Conservation (phyloP, 2,888 invertebrate genomes). For the Lacanobia oleracea region DNA sequence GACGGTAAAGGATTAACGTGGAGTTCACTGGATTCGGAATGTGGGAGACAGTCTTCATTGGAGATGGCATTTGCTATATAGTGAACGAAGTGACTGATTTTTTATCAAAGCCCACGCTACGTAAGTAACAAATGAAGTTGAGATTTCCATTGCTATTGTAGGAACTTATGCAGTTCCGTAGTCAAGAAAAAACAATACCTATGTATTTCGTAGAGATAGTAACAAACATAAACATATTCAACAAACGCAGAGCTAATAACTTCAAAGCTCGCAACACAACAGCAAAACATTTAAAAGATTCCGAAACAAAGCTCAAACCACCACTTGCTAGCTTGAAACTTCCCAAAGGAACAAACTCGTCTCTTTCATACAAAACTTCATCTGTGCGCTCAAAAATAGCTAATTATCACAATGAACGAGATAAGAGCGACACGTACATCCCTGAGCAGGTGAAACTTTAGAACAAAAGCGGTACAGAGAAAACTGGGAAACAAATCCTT, state of each 20-base stretch:
- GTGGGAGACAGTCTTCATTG: neutral
- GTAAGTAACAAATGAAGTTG: too few relatives aligned
- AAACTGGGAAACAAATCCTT: constrained; percentile 80
- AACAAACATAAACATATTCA: constrained; percentile 10
- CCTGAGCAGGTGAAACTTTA: constrained; percentile 77
- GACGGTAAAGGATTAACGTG: constrained; percentile 5
- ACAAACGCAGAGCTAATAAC: constrained; percentile 14
- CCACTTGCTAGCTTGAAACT: constrained; percentile 40
- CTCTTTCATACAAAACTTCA: constrained; percentile 46
- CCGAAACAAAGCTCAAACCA: constrained; percentile 37
- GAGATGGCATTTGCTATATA: constrained; percentile 4
- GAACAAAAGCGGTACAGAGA: constrained; percentile 76
- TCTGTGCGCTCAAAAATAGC: constrained; percentile 45
- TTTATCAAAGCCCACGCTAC: too few relatives aligned
- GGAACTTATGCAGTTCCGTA: too few relatives aligned
- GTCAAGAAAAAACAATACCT: neutral
- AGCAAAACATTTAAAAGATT: constrained; percentile 42
- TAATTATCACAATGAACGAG: constrained; percentile 70
- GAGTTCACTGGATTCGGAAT: neutral
- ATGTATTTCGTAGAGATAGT: neutral
- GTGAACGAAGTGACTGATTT: too few relatives aligned
- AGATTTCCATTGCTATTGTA: too few relatives aligned
- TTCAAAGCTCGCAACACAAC: constrained; percentile 9
- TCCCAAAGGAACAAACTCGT: constrained; percentile 32
- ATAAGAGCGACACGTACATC: constrained; percentile 78